Evolutionary conservation across 2,888 invertebrate species (phyloP).

Genomic region (Mongoloraphidia duomilia): DNA sequence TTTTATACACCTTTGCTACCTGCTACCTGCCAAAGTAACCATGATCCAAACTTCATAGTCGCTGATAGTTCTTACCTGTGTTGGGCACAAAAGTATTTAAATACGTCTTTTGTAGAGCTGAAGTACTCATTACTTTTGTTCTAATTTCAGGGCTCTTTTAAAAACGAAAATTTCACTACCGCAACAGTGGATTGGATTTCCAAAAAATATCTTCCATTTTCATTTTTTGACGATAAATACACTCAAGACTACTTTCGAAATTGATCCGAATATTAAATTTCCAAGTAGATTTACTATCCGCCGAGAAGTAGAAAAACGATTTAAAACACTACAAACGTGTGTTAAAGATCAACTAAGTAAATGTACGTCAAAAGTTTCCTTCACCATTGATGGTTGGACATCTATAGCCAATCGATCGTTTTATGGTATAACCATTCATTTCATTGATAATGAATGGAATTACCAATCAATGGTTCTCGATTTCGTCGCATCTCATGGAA

Average conservation of each 20-base stretch:
- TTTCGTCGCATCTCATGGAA: conserved; percentile 15
- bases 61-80: too few relatives aligned
- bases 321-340: background rate
- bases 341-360: conserved; percentile 9
- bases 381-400: conserved; percentile 18
- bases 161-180: background rate
- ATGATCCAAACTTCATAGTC: too few relatives aligned
- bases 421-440: conserved; percentile 17
- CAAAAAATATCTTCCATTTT: background rate
- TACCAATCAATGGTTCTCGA: conserved; percentile 15
- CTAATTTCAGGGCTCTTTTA: background rate
- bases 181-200: background rate
- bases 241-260: too few relatives aligned
- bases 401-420: conserved; percentile 13
- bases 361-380: conserved; percentile 13
- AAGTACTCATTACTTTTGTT: background rate
- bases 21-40: too few relatives aligned
- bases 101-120: too few relatives aligned
- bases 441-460: conserved; percentile 15
- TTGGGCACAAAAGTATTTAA: too few relatives aligned
- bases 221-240: background rate
- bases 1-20: too few relatives aligned
- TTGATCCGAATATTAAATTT: too few relatives aligned
- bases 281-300: too few relatives aligned
- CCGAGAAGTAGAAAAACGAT: too few relatives aligned